A percentile compares a stretch with the other conserved stretches of the same genome.
Conservation (phyloP, 2,888 invertebrate genomes). For the Enchytraeus crypticus region DNA sequence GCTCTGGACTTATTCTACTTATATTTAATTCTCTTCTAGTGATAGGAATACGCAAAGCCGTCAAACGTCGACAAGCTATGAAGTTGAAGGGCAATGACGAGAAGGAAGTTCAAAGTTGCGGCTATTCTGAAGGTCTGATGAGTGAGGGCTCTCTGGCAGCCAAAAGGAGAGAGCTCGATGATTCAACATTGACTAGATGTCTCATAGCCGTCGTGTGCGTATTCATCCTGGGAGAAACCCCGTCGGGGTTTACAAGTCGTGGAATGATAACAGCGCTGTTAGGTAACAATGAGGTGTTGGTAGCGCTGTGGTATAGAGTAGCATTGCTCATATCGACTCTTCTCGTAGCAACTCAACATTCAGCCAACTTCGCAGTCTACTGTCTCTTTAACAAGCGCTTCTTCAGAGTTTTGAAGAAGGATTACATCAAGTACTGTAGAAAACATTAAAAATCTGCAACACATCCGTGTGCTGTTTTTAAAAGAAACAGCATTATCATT, state of each 20-base stretch:
- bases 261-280: conserved; percentile 8
- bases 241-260: conserved; percentile 18
- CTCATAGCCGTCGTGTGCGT: conserved; percentile 22
- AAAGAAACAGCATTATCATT: too few relatives aligned
- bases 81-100: background rate
- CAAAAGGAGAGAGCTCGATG: conserved; percentile 5
- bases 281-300: conserved; percentile 4
- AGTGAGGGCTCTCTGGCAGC: too few relatives aligned
- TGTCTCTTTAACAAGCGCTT: conserved; percentile 21
- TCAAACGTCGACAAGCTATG: background rate
- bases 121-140: too few relatives aligned
- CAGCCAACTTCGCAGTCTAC: conserved; percentile 22
- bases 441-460: too few relatives aligned
- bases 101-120: background rate
- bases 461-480: too few relatives aligned
- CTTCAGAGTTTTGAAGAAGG: conserved; percentile 11
- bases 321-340: conserved; percentile 14
- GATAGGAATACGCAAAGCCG: conserved; percentile 9
- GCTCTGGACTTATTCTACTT: conserved; percentile 10
- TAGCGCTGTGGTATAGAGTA: conserved; percentile 3
- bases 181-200: conserved; percentile 16
- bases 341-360: conserved; percentile 19
- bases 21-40: conserved; percentile 22
- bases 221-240: conserved; percentile 21
- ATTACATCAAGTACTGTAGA: background rate